phyloP scores from a whole-genome alignment of 2,888 invertebrate genomes.

The Malachius bipustulatus region DNA sequence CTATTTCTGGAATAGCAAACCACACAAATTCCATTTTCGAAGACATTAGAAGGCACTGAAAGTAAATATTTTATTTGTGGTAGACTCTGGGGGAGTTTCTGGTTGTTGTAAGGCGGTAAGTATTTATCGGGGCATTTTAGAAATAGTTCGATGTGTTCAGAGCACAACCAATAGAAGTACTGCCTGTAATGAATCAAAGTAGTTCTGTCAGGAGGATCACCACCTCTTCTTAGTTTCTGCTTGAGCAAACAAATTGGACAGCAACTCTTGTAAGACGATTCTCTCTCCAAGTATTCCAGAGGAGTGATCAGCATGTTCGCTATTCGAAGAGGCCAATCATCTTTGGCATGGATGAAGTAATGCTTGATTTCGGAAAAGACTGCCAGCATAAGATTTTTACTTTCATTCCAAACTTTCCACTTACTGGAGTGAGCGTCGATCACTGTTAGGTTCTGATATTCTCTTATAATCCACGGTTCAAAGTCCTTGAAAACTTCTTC shows the following conservation, averaged over 20 bases:
- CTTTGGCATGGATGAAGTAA: conserved; percentile 40
- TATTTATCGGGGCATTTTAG: conserved; percentile 36
- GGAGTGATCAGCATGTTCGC: conserved; percentile 45
- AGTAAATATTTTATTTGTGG: conserved; percentile 32
- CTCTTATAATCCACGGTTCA: conserved; percentile 41
- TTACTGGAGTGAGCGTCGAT: conserved; percentile 41
- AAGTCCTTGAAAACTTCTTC: conserved; percentile 29
- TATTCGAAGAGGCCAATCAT: conserved; percentile 39
- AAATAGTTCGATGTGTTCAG: conserved; percentile 41
- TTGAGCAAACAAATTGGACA: conserved; percentile 48
- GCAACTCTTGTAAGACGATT: conserved; percentile 41
- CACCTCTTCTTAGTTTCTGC: conserved; percentile 33
- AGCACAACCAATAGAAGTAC: conserved; percentile 50
- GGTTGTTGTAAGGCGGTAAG: conserved; percentile 32
- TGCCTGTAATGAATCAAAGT: conserved; percentile 45
- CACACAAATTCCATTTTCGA: conserved; percentile 47
- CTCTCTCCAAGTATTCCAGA: conserved; percentile 40
- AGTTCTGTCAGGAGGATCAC: conserved; percentile 39
- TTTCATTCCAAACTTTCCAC: conserved; percentile 44
- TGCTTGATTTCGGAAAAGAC: conserved; percentile 39
- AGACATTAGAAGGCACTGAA: conserved; percentile 28
- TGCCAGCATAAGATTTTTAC: conserved; percentile 33
- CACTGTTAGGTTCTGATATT: conserved; percentile 43
- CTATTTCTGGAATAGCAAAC: conserved; percentile 47
- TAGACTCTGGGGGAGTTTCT: conserved; percentile 38